Conservation (phyloP, 2,888 invertebrate genomes). For the Zhuqinia jingwanae region DNA sequence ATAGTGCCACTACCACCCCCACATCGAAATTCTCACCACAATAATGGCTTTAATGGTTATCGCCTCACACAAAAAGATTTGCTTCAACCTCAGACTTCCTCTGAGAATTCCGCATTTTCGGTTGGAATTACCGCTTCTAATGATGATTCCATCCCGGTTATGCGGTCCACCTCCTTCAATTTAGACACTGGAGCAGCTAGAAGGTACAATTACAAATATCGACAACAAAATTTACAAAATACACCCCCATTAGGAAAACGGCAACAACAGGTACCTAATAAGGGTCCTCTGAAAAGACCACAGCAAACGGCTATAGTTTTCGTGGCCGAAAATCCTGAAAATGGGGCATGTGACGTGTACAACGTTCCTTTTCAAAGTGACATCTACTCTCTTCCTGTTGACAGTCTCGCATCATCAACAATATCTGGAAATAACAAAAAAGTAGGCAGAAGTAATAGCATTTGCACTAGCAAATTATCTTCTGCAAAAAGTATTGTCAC, state of each 20-base stretch:
- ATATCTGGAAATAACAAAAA: neutral
- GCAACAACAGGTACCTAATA: neutral
- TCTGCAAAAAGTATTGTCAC: neutral
- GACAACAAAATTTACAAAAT: conserved; percentile 6
- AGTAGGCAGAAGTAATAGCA: conserved; percentile 17
- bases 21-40: neutral
- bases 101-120: no score
- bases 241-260: neutral
- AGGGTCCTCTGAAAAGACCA: neutral
- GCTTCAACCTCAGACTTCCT: conserved; percentile 19
- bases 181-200: conserved; percentile 26
- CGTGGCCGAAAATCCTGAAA: conserved; percentile 29
- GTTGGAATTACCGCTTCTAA: neutral
- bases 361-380: conserved; percentile 77
- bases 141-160: conserved; percentile 47
- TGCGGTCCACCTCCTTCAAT: conserved; percentile 57
- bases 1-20: conserved; percentile 45
- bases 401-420: conserved; percentile 57
- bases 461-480: conserved; percentile 11
- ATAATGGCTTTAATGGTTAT: conserved; percentile 28
- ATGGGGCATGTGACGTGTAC: conserved; percentile 45
- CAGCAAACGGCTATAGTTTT: conserved; percentile 10
- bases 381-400: conserved; percentile 78
- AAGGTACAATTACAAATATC: conserved; percentile 28
- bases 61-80: conserved; percentile 52